A percentile compares a stretch with the other conserved stretches of the same genome.
Conservation (phyloP, 2,113 vertebrate species). For the Dicerorhinus sumatrensis region DNA sequence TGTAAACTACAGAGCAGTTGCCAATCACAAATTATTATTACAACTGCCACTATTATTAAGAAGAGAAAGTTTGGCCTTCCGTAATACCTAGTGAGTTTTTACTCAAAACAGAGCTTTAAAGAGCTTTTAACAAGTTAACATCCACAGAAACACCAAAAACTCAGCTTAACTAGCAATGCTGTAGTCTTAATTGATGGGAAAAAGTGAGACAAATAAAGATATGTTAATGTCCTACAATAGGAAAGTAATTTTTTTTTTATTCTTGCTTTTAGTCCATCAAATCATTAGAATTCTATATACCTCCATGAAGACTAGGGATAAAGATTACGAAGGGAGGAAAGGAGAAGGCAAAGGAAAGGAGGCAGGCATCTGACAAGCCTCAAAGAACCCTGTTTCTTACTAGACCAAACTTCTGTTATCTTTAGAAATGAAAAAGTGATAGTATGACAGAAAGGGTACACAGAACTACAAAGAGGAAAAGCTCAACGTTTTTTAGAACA, state of each 20-base stretch:
- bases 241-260: neutral
- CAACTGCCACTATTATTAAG: neutral
- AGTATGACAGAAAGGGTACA: neutral
- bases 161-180: neutral
- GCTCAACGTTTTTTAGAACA: neutral
- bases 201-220: neutral
- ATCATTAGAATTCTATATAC: neutral
- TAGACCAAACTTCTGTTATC: neutral
- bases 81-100: neutral
- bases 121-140: constrained; percentile 16
- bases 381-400: neutral
- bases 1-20: neutral
- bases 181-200: neutral
- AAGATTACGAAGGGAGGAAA: neutral
- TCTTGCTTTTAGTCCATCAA: neutral
- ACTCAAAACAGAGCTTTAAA: constrained; percentile 36
- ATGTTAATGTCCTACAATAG: neutral
- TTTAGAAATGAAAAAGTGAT: constrained; percentile 4
- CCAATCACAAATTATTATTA: constrained; percentile 31
- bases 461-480: constrained; percentile 30
- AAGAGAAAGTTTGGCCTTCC: constrained; percentile 41
- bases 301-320: neutral
- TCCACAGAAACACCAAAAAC: constrained; percentile 26
- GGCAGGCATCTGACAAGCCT: neutral
- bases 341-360: neutral